These are phyloP conservation scores for Trialeurodes vaporariorum DNA, from an alignment of 1,140 invertebrate genomes.

Conservation along the genomic window DNA sequence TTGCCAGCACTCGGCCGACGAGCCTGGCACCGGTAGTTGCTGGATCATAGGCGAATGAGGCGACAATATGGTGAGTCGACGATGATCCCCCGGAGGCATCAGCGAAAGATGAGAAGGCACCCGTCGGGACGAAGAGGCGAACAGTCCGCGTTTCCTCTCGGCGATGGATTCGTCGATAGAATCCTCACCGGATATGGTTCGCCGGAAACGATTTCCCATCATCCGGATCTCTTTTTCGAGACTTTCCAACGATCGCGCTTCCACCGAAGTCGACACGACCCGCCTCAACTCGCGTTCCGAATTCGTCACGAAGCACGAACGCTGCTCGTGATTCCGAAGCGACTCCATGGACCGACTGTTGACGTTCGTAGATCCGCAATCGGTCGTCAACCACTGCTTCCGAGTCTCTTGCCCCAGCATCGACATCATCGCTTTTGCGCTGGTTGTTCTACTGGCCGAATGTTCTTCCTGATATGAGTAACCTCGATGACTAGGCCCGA, in stretches of 20 bases:
- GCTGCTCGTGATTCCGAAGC: constrained; percentile 21
- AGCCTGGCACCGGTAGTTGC: constrained; percentile 19
- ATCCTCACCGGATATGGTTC: constrained; percentile 46
- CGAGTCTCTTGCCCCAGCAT: constrained; percentile 8
- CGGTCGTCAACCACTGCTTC: constrained; percentile 43
- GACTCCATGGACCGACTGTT: constrained; percentile 56
- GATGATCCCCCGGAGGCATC: constrained; percentile 43
- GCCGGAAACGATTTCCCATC: constrained; percentile 35
- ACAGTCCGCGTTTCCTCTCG: constrained; percentile 49
- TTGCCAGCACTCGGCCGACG: constrained; percentile 42
- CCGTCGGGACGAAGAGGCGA: constrained; percentile 41
- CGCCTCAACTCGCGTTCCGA: constrained; percentile 49
- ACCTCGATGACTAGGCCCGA: background rate
- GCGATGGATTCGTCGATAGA: constrained; percentile 34
- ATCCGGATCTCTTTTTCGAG: constrained; percentile 42
- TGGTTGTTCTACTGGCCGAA: background rate
- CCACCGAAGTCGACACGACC: constrained; percentile 30
- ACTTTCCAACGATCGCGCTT: constrained; percentile 42
- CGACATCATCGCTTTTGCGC: background rate
- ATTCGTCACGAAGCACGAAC: constrained; percentile 45
- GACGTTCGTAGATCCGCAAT: constrained; percentile 35
- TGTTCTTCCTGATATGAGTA: constrained; percentile 8
- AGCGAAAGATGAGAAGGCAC: constrained; percentile 53
- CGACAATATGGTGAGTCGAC: constrained; percentile 57
- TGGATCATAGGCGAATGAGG: constrained; percentile 47